A percentile compares a stretch with the other conserved stretches of the same genome.
These are phyloP conservation scores for Rhimphoctona megacephalus DNA, from an alignment of 2,888 invertebrate species.

Conservation along the genomic window DNA sequence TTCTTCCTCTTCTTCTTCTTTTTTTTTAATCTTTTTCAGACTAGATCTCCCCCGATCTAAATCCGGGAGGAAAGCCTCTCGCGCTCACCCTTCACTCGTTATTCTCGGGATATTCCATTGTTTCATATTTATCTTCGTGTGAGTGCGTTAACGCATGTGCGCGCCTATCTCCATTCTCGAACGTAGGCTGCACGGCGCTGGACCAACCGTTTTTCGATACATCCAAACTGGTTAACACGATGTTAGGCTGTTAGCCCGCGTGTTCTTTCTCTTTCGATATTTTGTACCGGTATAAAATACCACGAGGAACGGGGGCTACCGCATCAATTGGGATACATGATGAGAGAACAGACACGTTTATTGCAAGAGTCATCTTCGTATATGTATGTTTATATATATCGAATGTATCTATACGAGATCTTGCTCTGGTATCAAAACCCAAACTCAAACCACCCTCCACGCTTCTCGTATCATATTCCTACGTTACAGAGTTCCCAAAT, in stretches of 20 bases:
- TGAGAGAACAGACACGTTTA: conserved; percentile 2
- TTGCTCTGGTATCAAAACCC: conserved; percentile 10
- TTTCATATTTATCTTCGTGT: conserved; percentile 10
- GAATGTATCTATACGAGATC: not conserved
- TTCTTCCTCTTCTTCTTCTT: not conserved
- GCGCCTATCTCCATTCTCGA: not conserved
- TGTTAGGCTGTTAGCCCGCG: conserved; percentile 63
- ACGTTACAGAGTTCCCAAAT: conserved; percentile 45
- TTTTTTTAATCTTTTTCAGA: conserved; percentile 42
- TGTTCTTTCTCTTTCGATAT: conserved; percentile 43
- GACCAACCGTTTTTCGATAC: conserved; percentile 27
- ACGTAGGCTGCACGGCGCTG: not conserved
- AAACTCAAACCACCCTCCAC: conserved; percentile 27
- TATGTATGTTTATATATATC: not conserved
- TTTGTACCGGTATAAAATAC: conserved; percentile 9
- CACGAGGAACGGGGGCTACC: conserved; percentile 20
- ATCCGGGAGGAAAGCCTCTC: conserved; percentile 36
- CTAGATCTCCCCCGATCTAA: conserved; percentile 23
- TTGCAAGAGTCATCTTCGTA: not conserved
- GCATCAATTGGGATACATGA: conserved; percentile 21
- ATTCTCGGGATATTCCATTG: conserved; percentile 29
- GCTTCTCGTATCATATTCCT: conserved; percentile 42
- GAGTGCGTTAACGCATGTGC: conserved; percentile 8
- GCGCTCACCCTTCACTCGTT: conserved; percentile 3
- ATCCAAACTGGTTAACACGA: conserved; percentile 68